Base-by-base conservation (phyloP, 2,113 vertebrate genomes). In the Tragulus kanchil region DNA sequence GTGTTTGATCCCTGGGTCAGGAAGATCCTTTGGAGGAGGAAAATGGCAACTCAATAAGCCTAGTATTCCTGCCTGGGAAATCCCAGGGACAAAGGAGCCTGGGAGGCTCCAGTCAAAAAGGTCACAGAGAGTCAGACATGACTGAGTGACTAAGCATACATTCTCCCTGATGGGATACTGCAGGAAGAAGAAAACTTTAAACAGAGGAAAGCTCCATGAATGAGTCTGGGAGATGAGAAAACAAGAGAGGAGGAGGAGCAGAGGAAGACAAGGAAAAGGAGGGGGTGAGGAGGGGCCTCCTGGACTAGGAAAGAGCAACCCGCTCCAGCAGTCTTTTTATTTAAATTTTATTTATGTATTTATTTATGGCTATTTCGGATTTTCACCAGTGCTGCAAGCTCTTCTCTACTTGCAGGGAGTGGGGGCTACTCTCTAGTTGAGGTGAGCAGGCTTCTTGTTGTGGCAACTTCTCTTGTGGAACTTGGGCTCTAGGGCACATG, bases 1-100 rank as follows among this genome's bases (percentile, higher is more conserved):
- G 45, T 0, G 6, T 73, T 45, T 1, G 0, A 45, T 23, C 36
- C 11, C 5, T 42, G 45, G 36, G 45, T 3, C 13, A 21, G 69
- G 21, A 73, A 73, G 69, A 73, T 73, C 42, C 1, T 21, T 42
- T 73, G 5, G 3, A 45, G 42, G 69, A 73, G 42, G 69, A 45
- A 73, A 45, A 73, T 73, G 36, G 42, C 19, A 45, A 25, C 42
- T 45, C 69, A 45, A 2, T 73, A 36, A 36, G 36, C 36, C 21
- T 45, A 7, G 69, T 14, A 73, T 73, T 25, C 5, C 69, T 73
- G 69, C 42, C 69, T 14, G 69, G 16, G 69, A 45, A 73, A 73
- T 14, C 42, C 69, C 69, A 73, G 0, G 42, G 69, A 73, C 69
- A 73, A 21, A 45, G 42, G 69, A 73, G 42, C 19, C 69, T 13